Evolutionary conservation across 2,113 vertebrate species (phyloP).

Genomic region (Peromyscus maniculatus): DNA sequence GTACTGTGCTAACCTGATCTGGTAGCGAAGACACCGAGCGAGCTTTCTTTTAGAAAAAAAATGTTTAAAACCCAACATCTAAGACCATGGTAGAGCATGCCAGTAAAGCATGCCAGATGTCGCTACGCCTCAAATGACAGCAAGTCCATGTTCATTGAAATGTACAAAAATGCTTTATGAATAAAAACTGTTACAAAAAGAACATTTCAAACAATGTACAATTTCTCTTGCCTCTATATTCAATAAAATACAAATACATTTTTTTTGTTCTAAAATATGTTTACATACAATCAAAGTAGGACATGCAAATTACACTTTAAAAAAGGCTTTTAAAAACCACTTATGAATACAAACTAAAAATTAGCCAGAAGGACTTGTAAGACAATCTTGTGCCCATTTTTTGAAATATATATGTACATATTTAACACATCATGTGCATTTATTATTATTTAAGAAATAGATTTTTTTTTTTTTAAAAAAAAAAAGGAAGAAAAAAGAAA

Average conservation of each 20-base stretch:
- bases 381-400: slow-evolving; percentile 97
- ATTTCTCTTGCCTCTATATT: slow-evolving; percentile 97
- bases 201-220: slow-evolving; percentile 99
- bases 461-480: slow-evolving; percentile 78
- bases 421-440: slow-evolving; percentile 96
- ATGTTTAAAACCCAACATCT: slow-evolving; percentile 95
- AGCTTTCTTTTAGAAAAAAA: slow-evolving; percentile 97
- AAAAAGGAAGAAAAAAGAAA: slow-evolving; percentile 89
- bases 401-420: slow-evolving; percentile 93
- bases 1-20: slow-evolving; percentile 97
- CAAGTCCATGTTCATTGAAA: slow-evolving; percentile 94
- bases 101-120: slow-evolving; percentile 97
- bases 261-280: slow-evolving; percentile 99
- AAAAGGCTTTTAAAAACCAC: slow-evolving; percentile 99
- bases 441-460: slow-evolving; percentile 93
- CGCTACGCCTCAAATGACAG: slow-evolving; percentile 92
- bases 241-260: slow-evolving; percentile 99
- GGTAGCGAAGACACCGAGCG: slow-evolving; percentile 93
- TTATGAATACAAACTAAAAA: slow-evolving; percentile 99
- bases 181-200: slow-evolving; percentile 99
- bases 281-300: slow-evolving; percentile 99
- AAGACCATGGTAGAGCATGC: slow-evolving; percentile 99
- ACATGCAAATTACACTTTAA: slow-evolving; percentile 99
- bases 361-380: slow-evolving; percentile 96
- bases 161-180: slow-evolving; percentile 99